phyloP scores from a whole-genome alignment of 2,797 vertebrate genomes.

The Oreortyx pictus region DNA sequence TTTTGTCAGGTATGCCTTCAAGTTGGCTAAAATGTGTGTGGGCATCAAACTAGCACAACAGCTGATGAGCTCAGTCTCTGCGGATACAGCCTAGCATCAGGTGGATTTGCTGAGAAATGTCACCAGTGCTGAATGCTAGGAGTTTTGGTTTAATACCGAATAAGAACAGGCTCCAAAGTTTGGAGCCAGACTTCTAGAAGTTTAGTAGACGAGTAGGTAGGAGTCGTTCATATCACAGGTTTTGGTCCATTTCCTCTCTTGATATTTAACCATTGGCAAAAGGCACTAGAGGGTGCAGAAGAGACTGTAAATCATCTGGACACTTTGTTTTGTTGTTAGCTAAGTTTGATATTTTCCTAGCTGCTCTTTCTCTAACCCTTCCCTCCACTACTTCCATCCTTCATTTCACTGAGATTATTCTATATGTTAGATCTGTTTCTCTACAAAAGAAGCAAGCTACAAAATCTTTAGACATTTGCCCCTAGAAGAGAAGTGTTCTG shows the following conservation, averaged over 20 bases:
- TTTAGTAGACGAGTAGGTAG: background rate
- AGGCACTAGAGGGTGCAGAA: background rate
- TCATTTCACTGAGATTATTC: slow-evolving; percentile 42
- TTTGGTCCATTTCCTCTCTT: slow-evolving; percentile 6
- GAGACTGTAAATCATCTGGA: background rate
- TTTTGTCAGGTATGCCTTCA: background rate
- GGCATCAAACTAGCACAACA: background rate
- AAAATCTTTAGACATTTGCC: slow-evolving; percentile 48
- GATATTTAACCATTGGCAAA: slow-evolving; percentile 20
- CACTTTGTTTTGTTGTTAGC: slow-evolving; percentile 21
- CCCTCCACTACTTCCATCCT: background rate
- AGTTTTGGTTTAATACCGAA: slow-evolving; percentile 16
- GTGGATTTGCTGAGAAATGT: slow-evolving; percentile 10
- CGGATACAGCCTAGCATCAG: background rate
- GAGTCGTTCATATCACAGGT: background rate
- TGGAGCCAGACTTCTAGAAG: background rate
- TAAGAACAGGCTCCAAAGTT: background rate
- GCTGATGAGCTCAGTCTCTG: background rate
- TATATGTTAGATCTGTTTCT: background rate
- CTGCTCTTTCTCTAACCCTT: slow-evolving; percentile 18
- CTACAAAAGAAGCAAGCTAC: background rate
- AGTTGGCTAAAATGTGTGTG: background rate
- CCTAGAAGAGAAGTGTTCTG: background rate
- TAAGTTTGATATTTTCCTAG: slow-evolving; percentile 28
- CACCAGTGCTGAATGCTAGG: background rate